Evolutionary conservation across 2,113 vertebrate genomes (phyloP).

Genomic region (Scytalopus superciliaris): DNA sequence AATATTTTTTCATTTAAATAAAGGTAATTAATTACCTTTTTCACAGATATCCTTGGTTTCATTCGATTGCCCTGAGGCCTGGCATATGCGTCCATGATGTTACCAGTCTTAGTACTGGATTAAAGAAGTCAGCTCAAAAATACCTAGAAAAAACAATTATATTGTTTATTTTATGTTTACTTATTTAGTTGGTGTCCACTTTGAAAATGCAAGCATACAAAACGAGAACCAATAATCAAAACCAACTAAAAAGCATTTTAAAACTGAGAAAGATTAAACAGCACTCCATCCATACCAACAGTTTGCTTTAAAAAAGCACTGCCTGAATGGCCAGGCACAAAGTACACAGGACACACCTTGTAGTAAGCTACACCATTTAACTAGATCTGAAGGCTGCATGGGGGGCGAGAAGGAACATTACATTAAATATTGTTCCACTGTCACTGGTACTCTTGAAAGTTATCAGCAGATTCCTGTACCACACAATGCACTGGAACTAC

Average conservation of each 20-base stretch:
- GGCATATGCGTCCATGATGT: conserved; percentile 82
- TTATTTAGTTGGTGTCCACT: neutral
- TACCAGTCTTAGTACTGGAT: neutral
- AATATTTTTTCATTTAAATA: neutral
- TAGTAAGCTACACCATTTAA: neutral
- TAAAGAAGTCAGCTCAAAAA: conserved; percentile 29
- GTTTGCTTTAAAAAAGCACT: neutral
- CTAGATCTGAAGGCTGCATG: neutral
- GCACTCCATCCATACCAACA: neutral
- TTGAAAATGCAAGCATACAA: neutral
- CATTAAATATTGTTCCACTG: neutral
- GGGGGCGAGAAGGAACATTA: fast-evolving
- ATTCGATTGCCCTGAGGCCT: conserved; percentile 75
- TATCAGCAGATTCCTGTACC: neutral
- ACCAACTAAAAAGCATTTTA: neutral
- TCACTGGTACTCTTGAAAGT: neutral
- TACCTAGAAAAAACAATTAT: conserved; percentile 33
- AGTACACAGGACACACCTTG: neutral
- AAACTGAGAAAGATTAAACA: neutral
- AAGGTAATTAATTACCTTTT: conserved; percentile 78
- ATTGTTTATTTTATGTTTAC: neutral
- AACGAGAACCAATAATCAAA: neutral
- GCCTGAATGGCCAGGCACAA: fast-evolving
- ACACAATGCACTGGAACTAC: fast-evolving
- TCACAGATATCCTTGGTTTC: conserved; percentile 81